Conservation (phyloP, 2,888 invertebrate genomes). For the Anaspis maculata region DNA sequence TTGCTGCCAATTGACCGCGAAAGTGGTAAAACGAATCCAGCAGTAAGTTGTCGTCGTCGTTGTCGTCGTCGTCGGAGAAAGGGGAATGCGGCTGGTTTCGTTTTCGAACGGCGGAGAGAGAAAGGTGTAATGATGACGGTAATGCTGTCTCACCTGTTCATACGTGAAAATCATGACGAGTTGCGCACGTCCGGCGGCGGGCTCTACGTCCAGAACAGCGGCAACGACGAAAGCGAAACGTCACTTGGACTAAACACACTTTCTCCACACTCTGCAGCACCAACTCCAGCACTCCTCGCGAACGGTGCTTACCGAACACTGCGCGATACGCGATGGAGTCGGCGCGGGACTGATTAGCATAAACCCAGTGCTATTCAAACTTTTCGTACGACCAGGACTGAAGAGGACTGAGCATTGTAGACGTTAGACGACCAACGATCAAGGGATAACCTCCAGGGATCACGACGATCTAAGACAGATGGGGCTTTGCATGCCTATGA, state of each 20-base stretch:
- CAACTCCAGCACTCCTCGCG: conserved; percentile 24
- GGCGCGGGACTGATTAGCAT: conserved; percentile 19
- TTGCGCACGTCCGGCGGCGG: conserved; percentile 7
- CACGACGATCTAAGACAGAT: too few species aligned
- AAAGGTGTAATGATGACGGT: conserved; percentile 8
- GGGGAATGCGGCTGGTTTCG: conserved; percentile 28
- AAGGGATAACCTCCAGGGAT: too few species aligned
- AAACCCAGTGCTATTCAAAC: too few species aligned
- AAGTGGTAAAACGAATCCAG: too few species aligned
- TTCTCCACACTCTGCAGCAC: conserved; percentile 9
- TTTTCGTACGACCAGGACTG: too few species aligned
- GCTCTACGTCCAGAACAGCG: conserved; percentile 4
- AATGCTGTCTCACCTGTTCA: conserved; percentile 15
- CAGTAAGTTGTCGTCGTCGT: too few species aligned
- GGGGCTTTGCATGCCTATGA: too few species aligned
- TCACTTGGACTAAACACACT: conserved; percentile 15
- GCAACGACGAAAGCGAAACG: conserved; percentile 16
- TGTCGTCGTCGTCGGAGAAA: conserved; percentile 18
- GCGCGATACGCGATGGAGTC: too few species aligned
- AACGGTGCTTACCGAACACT: conserved; percentile 27
- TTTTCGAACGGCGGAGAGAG: conserved; percentile 21
- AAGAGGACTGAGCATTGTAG: too few species aligned
- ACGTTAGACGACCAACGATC: too few species aligned
- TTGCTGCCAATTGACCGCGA: too few species aligned
- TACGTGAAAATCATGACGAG: conserved; percentile 13